Conservation (phyloP, 2,113 vertebrate genomes). For the Toxotes jaculatrix region DNA sequence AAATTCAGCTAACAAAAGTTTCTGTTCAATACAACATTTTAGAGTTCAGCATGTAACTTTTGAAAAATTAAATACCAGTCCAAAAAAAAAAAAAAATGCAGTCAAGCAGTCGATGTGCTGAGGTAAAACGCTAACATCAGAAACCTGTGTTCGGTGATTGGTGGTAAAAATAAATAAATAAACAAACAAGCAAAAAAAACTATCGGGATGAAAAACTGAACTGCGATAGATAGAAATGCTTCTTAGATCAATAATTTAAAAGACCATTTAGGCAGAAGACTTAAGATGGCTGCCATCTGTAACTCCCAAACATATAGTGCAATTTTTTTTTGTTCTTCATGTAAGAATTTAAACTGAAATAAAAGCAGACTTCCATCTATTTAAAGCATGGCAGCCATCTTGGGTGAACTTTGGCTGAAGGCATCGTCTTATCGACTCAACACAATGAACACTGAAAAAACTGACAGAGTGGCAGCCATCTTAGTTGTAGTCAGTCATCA, state of each 20-base stretch:
- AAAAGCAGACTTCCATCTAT: background rate
- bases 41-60: background rate
- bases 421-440: background rate
- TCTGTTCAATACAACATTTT: background rate
- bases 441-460: background rate
- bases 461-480: constrained; percentile 37
- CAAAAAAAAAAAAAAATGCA: constrained; percentile 1
- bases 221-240: background rate
- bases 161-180: background rate
- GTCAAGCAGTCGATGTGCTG: background rate
- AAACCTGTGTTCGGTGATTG: background rate
- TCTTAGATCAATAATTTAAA: background rate
- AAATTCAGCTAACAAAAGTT: background rate
- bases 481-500: constrained; percentile 38
- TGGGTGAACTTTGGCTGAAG: background rate
- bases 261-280: background rate
- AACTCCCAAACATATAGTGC: background rate
- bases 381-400: constrained; percentile 7
- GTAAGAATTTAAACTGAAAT: background rate
- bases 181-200: background rate
- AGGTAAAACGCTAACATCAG: constrained; percentile 3
- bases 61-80: background rate
- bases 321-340: background rate
- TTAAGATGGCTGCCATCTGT: constrained; percentile 42
- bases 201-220: background rate